A percentile compares a stretch with the other conserved stretches of the same genome.
Conservation (phyloP, 2,113 vertebrate genomes). For the Pholis gunnellus region DNA sequence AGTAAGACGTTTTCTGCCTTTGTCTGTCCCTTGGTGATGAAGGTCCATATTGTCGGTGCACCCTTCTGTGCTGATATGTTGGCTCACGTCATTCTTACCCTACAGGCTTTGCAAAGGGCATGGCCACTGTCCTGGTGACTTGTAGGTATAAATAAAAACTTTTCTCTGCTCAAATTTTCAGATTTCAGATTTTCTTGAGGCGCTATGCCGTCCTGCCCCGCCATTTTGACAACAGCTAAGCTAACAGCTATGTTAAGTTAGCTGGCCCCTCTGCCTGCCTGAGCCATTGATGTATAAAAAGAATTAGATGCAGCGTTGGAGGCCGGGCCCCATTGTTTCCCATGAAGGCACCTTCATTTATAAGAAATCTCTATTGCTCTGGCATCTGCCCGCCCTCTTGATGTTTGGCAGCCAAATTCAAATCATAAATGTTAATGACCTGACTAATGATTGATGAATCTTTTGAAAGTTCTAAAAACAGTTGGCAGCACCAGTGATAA, state of each 20-base stretch:
- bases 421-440: background rate
- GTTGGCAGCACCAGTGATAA: background rate
- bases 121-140: background rate
- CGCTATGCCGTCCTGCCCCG: background rate
- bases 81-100: background rate
- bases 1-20: background rate
- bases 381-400: too few species aligned
- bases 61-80: background rate
- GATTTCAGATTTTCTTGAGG: background rate
- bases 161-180: background rate
- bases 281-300: too few species aligned
- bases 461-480: background rate
- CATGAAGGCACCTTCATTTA: background rate
- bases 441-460: background rate
- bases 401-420: too few species aligned
- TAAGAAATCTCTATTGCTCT: too few species aligned
- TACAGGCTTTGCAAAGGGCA: background rate
- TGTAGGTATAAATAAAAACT: background rate
- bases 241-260: background rate
- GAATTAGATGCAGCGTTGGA: too few species aligned
- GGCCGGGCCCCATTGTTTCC: background rate
- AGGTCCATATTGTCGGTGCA: background rate
- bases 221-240: background rate
- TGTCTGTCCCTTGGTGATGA: background rate
- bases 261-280: background rate